Evolutionary conservation across 2,888 invertebrate species (phyloP).

Genomic region (Orchesellides sinensis): DNA sequence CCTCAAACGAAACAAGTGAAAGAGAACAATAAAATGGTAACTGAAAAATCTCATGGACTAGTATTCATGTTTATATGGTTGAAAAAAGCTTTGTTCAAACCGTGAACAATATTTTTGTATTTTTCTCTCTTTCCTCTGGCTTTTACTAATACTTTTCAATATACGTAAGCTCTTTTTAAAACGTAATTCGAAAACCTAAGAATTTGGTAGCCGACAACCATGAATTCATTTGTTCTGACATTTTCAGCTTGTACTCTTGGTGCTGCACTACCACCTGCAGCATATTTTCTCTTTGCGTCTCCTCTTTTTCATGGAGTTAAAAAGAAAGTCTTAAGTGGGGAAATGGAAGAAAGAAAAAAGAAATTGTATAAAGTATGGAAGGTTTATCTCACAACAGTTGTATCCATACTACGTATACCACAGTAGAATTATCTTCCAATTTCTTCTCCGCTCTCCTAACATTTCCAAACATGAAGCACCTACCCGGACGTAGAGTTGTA

Average conservation of each 20-base stretch:
- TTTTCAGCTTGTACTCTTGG: constrained; percentile 25
- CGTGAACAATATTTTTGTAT: constrained; percentile 14
- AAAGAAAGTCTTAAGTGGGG: constrained; percentile 12
- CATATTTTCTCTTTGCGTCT: constrained; percentile 18
- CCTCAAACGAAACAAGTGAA: too few species aligned
- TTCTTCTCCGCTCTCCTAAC: constrained; percentile 6
- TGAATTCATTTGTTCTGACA: constrained; percentile 59
- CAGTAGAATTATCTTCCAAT: constrained; percentile 17
- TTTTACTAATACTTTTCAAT: not conserved
- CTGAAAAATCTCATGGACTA: constrained; percentile 14
- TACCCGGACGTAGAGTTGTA: not conserved
- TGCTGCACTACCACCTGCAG: constrained; percentile 36
- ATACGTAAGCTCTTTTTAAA: not conserved
- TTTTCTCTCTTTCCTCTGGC: not conserved
- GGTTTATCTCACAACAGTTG: constrained; percentile 26
- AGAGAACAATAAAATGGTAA: constrained; percentile 15
- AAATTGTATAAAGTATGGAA: constrained; percentile 30
- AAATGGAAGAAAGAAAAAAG: constrained; percentile 24
- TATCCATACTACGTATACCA: not conserved
- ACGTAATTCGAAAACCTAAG: not conserved
- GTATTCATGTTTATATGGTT: constrained; percentile 7
- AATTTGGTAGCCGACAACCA: constrained; percentile 37
- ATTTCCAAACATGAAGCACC: not conserved
- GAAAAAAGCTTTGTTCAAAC: constrained; percentile 31
- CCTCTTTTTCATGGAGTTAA: constrained; percentile 13